Conservation (phyloP, 2,113 vertebrate genomes). For the Zosterops borbonicus region DNA sequence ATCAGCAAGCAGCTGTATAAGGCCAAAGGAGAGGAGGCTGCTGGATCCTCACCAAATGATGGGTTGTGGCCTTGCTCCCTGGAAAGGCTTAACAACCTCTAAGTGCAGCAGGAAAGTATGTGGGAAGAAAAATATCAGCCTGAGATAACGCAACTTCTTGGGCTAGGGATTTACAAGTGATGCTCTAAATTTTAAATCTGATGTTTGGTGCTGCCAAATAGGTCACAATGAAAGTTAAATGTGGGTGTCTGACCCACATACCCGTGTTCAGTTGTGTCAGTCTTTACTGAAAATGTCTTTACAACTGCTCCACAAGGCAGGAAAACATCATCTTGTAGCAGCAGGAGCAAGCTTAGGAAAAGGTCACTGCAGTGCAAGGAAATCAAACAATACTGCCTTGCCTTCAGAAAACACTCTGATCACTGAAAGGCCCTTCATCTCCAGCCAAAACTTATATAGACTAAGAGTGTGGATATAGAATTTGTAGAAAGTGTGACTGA, state of each 20-base stretch:
- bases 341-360: neutral
- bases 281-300: neutral
- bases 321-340: neutral
- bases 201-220: neutral
- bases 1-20: rapidly evolving
- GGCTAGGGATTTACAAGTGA: neutral
- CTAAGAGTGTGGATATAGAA: neutral
- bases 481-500: neutral
- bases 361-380: neutral
- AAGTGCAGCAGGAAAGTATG: neutral
- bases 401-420: neutral
- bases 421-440: neutral
- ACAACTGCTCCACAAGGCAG: neutral
- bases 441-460: neutral
- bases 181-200: neutral
- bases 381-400: neutral
- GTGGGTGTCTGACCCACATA: neutral
- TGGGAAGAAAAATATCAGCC: neutral
- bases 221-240: neutral
- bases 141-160: neutral
- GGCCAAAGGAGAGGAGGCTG: neutral
- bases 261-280: rapidly evolving
- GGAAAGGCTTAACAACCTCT: neutral
- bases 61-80: neutral
- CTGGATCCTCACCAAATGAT: neutral